Conservation (phyloP, 2,888 invertebrate genomes). For the Microplitis deprimator region DNA sequence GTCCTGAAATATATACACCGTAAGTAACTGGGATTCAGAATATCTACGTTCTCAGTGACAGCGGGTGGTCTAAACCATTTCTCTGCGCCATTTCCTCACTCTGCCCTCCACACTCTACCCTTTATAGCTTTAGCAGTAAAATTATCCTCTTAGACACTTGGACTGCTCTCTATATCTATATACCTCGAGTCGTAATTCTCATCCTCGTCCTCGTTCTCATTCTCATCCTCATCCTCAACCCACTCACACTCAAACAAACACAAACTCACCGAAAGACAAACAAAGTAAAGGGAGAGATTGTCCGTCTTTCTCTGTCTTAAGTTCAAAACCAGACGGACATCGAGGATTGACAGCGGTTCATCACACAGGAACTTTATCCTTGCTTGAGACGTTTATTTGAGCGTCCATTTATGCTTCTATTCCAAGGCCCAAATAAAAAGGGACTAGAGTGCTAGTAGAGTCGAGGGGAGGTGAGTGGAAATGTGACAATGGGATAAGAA, state of each 20-base stretch:
- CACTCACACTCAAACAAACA: no score
- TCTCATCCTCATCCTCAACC: no score
- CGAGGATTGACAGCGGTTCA: not conserved
- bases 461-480: not conserved
- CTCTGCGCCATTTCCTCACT: constrained; percentile 20
- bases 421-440: constrained; percentile 14
- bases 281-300: no score
- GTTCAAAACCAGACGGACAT: not conserved
- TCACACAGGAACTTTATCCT: constrained; percentile 24
- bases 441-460: not conserved
- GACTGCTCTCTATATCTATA: no score
- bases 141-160: no score
- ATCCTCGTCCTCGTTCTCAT: no score
- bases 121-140: not conserved
- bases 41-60: no score
- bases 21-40: not conserved
- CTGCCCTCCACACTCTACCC: not conserved
- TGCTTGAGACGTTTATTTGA: constrained; percentile 20
- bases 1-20: constrained; percentile 66
- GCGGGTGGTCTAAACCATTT: constrained; percentile 36
- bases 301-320: not conserved
- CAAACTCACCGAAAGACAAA: no score
- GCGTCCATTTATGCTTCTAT: constrained; percentile 3
- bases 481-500: constrained; percentile 23
- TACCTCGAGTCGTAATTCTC: no score